Conservation (phyloP, 2,888 invertebrate species). For the Marasmarcha lunaedactyla region DNA sequence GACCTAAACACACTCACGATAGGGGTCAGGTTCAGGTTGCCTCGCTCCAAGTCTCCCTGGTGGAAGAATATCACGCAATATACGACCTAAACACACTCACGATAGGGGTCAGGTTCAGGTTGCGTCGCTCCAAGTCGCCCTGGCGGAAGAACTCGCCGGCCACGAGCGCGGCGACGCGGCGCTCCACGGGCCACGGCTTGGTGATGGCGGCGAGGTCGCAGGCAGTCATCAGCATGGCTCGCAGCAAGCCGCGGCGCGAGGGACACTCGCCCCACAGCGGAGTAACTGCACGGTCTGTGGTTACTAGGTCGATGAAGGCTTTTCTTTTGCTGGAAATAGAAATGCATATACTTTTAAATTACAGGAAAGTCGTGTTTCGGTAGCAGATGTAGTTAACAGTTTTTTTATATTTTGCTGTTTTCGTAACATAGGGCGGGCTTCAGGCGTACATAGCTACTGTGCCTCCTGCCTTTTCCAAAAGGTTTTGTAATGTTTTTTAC, state of each 20-base stretch:
- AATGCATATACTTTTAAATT: too few relatives aligned
- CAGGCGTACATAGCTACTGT: too few relatives aligned
- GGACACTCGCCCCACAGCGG: constrained; percentile 77
- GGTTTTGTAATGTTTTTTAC: too few relatives aligned
- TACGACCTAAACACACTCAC: too few relatives aligned
- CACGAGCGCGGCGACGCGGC: constrained; percentile 91
- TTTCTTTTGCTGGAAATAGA: constrained; percentile 82
- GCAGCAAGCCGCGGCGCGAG: constrained; percentile 82
- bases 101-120: constrained; percentile 91
- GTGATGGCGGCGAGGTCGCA: constrained; percentile 95
- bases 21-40: too few relatives aligned
- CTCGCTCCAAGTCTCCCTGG: too few relatives aligned
- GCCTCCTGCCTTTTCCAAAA: too few relatives aligned
- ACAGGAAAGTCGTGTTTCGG: background rate
- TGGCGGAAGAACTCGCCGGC: constrained; percentile 95
- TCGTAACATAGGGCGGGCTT: background rate
- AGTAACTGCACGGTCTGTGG: constrained; percentile 36
- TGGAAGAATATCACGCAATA: too few relatives aligned
- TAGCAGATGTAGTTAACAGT: background rate
- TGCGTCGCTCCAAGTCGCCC: constrained; percentile 90
- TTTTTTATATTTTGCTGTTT: background rate
- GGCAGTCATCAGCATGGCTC: constrained; percentile 95
- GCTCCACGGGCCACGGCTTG: constrained; percentile 94
- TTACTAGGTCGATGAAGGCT: constrained; percentile 81
- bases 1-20: too few relatives aligned